Conservation (phyloP, 2,888 invertebrate species). For the Ectropis crepuscularia region DNA sequence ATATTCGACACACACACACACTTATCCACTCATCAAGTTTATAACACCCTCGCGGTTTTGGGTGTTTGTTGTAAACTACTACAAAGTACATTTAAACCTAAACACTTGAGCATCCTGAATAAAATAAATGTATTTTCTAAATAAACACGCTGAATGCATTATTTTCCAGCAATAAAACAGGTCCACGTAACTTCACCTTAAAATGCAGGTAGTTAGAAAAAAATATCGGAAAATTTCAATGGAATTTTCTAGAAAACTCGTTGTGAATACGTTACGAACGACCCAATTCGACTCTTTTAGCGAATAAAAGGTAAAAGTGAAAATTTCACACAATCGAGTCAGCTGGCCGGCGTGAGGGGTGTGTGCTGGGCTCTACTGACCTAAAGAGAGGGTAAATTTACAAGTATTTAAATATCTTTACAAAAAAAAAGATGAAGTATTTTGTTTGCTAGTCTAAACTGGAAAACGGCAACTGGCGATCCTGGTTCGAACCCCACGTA, state of each 20-base stretch:
- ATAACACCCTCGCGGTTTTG: too few relatives aligned
- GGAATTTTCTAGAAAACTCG: conserved; percentile 27
- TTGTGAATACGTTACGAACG: conserved; percentile 33
- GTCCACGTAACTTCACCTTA: background rate
- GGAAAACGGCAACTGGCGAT: background rate
- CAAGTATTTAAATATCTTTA: background rate
- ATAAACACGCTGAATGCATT: too few relatives aligned
- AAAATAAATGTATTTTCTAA: too few relatives aligned
- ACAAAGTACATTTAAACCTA: too few relatives aligned
- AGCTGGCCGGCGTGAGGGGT: conserved; percentile 48
- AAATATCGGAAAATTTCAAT: conserved; percentile 1
- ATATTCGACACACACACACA: too few relatives aligned
- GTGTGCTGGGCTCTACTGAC: conserved; percentile 21
- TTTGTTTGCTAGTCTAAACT: too few relatives aligned
- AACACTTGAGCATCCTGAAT: too few relatives aligned
- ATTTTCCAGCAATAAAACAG: background rate
- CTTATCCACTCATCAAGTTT: too few relatives aligned
- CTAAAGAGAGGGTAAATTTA: conserved; percentile 8
- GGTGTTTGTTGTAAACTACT: too few relatives aligned
- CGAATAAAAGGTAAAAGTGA: conserved; percentile 51
- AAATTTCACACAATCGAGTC: conserved; percentile 49
- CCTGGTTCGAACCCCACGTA: background rate
- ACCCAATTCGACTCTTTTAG: conserved; percentile 50
- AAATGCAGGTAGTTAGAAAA: conserved; percentile 2
- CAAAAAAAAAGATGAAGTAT: too few relatives aligned